These are phyloP conservation scores for Polypterus senegalus DNA, from an alignment of 2,113 vertebrate species.

Conservation along the genomic window DNA sequence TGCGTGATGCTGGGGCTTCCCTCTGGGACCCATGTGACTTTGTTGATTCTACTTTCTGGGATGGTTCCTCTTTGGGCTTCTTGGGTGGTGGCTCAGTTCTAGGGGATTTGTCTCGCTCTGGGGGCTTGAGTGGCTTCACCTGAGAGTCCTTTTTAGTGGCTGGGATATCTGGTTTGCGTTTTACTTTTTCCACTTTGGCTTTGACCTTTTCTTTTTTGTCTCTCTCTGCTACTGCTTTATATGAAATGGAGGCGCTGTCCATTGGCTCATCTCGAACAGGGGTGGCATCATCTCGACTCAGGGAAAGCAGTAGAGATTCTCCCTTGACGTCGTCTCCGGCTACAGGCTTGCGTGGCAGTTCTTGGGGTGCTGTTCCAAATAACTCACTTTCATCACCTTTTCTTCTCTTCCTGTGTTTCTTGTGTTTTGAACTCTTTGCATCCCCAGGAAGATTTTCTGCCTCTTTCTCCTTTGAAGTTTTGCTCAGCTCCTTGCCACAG, in stretches of 20 bases:
- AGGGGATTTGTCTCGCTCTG: slow-evolving; percentile 51
- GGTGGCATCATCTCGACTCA: slow-evolving; percentile 72
- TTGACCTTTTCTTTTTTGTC: slow-evolving; percentile 61
- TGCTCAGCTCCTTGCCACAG: slow-evolving; percentile 43
- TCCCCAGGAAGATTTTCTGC: slow-evolving; percentile 38
- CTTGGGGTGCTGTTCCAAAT: slow-evolving; percentile 44
- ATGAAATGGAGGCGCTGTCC: slow-evolving; percentile 66
- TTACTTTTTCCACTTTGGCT: slow-evolving; percentile 62
- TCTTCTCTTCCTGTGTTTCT: slow-evolving; percentile 68
- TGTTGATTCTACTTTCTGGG: slow-evolving; percentile 44
- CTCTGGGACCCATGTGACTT: slow-evolving; percentile 51
- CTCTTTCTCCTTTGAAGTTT: slow-evolving; percentile 46
- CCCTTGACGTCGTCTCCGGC: slow-evolving; percentile 52
- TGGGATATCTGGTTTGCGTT: slow-evolving; percentile 54
- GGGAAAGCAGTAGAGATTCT: slow-evolving; percentile 45
- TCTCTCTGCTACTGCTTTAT: slow-evolving; percentile 58
- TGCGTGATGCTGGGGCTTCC: slow-evolving; percentile 49
- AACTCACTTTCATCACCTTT: slow-evolving; percentile 72
- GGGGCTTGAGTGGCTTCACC: slow-evolving; percentile 46
- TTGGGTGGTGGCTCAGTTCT: slow-evolving; percentile 49
- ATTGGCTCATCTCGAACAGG: slow-evolving; percentile 92
- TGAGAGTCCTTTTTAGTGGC: slow-evolving; percentile 57
- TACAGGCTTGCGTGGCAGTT: slow-evolving; percentile 46
- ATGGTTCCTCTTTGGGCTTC: slow-evolving; percentile 59
- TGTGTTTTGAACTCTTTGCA: slow-evolving; percentile 57